Conservation (phyloP, 2,113 vertebrate genomes). For the Ancistrus triradiatus region DNA sequence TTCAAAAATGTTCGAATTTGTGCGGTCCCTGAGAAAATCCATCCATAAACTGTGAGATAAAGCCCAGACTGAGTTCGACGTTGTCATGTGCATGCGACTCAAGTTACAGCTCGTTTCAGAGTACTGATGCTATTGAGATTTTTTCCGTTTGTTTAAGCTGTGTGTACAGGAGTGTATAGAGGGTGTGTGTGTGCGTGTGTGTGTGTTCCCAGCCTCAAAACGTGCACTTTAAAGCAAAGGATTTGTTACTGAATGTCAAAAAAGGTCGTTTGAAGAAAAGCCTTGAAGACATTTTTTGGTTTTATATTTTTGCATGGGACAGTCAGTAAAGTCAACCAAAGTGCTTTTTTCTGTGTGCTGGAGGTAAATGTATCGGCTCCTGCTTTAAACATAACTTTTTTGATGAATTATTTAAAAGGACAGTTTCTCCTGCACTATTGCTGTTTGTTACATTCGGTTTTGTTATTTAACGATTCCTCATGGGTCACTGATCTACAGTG, state of each 20-base stretch:
- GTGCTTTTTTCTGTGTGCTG: constrained; percentile 75
- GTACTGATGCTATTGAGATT: too few species aligned
- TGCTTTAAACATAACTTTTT: constrained; percentile 54
- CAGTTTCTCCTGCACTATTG: constrained; percentile 16
- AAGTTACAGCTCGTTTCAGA: too few species aligned
- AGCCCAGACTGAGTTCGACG: too few species aligned
- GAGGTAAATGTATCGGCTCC: constrained; percentile 76
- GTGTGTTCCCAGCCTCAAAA: constrained; percentile 62
- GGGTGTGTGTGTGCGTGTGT: constrained; percentile 14
- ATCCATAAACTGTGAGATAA: too few species aligned
- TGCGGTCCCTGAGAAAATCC: too few species aligned
- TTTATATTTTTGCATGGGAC: constrained; percentile 53
- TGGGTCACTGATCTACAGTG: constrained; percentile 1
- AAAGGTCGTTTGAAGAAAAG: constrained; percentile 1
- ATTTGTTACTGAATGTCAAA: constrained; percentile 42
- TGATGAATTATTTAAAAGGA: constrained; percentile 43
- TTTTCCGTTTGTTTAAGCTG: too few species aligned
- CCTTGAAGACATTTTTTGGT: constrained; percentile 4
- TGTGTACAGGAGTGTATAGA: neutral
- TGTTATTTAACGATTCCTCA: constrained; percentile 44
- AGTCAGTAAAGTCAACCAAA: constrained; percentile 84
- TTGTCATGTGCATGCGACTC: too few species aligned
- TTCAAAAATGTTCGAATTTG: too few species aligned
- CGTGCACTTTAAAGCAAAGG: constrained; percentile 74
- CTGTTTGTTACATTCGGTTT: constrained; percentile 36